These are phyloP conservation scores for Rhinolophus sinicus DNA, from an alignment of 2,113 vertebrate species.

Conservation along the genomic window DNA sequence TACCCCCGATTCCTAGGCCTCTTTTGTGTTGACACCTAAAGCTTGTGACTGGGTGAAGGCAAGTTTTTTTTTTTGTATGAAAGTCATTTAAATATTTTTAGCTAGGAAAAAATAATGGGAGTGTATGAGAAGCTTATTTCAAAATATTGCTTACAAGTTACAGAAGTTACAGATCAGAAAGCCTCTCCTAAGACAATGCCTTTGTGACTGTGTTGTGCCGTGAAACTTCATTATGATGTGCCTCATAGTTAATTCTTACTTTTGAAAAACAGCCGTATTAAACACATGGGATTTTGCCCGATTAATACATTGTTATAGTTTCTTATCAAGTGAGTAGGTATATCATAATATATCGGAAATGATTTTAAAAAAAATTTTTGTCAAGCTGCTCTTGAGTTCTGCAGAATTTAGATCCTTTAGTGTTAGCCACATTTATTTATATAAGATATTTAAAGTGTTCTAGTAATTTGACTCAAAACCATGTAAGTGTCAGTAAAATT, in stretches of 20 bases:
- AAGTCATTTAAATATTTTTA: constrained; percentile 34
- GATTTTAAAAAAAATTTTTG: neutral
- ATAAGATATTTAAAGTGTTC: neutral
- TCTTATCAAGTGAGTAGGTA: constrained; percentile 18
- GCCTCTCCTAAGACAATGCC: constrained; percentile 52
- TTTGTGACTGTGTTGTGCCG: constrained; percentile 49
- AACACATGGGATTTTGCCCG: constrained; percentile 11
- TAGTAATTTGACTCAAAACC: constrained; percentile 13
- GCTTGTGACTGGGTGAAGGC: neutral
- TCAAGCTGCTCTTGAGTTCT: neutral
- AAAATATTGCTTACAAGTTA: constrained; percentile 51
- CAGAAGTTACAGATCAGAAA: neutral
- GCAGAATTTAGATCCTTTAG: constrained; percentile 5
- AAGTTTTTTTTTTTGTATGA: neutral
- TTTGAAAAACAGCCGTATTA: constrained; percentile 40
- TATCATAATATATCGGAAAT: neutral
- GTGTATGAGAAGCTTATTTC: constrained; percentile 26
- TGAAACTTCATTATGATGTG: constrained; percentile 74
- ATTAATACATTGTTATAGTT: neutral
- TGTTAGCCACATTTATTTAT: constrained; percentile 21
- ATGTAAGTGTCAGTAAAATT: neutral
- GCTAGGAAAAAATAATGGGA: neutral
- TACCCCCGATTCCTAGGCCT: neutral
- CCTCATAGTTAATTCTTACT: constrained; percentile 3
- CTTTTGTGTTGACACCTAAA: neutral